Percentiles rank a stretch among this genome's conserved stretches.
These are phyloP conservation scores for Orthonevra nobilis DNA, from an alignment of 2,888 invertebrate genomes.

Conservation along the genomic window DNA sequence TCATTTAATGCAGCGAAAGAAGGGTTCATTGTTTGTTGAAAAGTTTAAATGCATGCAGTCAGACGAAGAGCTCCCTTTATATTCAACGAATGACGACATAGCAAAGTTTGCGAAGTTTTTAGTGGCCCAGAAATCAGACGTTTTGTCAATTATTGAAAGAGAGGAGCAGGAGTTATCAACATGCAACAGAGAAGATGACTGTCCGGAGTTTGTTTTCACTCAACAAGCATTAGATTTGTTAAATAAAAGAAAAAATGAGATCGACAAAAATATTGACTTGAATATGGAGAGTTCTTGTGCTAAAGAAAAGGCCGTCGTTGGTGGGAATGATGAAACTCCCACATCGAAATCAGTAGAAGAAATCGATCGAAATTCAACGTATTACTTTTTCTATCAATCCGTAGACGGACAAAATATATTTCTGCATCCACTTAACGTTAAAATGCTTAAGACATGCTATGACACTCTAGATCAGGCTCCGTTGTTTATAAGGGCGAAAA, in stretches of 20 bases:
- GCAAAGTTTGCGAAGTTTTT: slow-evolving; percentile 86
- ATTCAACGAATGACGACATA: slow-evolving; percentile 80
- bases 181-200: slow-evolving; percentile 78
- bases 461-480: slow-evolving; percentile 91
- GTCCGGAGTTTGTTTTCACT: slow-evolving; percentile 92
- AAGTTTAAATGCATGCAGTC: slow-evolving; percentile 63
- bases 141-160: slow-evolving; percentile 86
- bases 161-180: slow-evolving; percentile 88
- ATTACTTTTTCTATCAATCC: slow-evolving; percentile 83
- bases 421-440: slow-evolving; percentile 93
- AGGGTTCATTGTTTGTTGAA: slow-evolving; percentile 81
- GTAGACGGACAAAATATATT: slow-evolving; percentile 96
- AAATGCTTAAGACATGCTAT: slow-evolving; percentile 92
- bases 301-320: neutral
- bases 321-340: slow-evolving; percentile 75
- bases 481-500: slow-evolving; percentile 85
- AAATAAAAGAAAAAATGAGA: slow-evolving; percentile 74
- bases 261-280: slow-evolving; percentile 70
- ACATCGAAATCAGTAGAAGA: slow-evolving; percentile 80
- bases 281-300: slow-evolving; percentile 1
- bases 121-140: slow-evolving; percentile 85
- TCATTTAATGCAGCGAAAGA: slow-evolving; percentile 92
- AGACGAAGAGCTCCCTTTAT: slow-evolving; percentile 74
- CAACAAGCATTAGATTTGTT: slow-evolving; percentile 90
- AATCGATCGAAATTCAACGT: slow-evolving; percentile 54